Percentiles rank a stretch among this genome's conserved stretches.
phyloP scores from a whole-genome alignment of 2,113 vertebrate genomes.

The Himantopus leucocephalus region DNA sequence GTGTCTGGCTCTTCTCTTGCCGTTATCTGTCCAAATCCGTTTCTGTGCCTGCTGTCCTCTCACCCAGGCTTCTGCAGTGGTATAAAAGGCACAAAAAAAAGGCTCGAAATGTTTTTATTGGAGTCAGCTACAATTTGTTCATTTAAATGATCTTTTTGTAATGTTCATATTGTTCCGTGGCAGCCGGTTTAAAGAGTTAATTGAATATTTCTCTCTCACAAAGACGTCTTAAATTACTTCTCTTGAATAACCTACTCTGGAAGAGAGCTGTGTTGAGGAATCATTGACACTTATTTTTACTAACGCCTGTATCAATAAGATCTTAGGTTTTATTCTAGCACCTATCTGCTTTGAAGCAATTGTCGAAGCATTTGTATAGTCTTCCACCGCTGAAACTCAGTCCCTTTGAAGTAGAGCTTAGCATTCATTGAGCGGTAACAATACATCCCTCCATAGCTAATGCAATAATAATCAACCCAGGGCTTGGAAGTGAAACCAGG shows the following conservation, averaged over 20 bases:
- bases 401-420: background rate
- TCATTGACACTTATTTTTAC: background rate
- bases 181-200: background rate
- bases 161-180: background rate
- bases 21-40: fast-evolving
- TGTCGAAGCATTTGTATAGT: background rate
- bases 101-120: background rate
- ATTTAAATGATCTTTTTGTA: background rate
- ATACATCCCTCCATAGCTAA: background rate
- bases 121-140: background rate
- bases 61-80: background rate
- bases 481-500: background rate
- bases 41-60: background rate
- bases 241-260: background rate
- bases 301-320: background rate
- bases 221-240: background rate
- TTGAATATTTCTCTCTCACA: background rate
- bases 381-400: background rate
- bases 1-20: background rate
- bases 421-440: background rate
- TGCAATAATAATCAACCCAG: constrained; percentile 51
- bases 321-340: background rate
- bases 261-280: background rate
- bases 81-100: background rate
- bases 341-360: background rate